Conservation (phyloP, 2,888 invertebrate species). For the Entomobrya proxima region DNA sequence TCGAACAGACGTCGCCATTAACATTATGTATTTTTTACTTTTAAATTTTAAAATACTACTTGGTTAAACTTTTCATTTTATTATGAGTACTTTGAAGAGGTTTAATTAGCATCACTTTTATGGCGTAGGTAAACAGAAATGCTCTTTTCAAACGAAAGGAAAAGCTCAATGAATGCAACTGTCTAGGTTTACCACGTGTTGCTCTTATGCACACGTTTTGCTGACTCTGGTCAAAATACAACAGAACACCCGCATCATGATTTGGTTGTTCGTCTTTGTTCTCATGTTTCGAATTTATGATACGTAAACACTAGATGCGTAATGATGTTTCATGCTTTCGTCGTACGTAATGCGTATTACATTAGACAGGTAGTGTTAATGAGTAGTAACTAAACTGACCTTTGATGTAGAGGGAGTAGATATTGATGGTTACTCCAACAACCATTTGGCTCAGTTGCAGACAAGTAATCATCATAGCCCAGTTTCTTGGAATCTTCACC, state of each 20-base stretch:
- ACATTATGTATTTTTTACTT: neutral
- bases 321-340: neutral
- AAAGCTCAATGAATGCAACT: slow-evolving; percentile 7
- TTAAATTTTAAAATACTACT: neutral
- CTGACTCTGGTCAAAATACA: neutral
- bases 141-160: neutral
- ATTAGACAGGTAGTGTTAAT: slow-evolving; percentile 41
- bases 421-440: slow-evolving; percentile 74
- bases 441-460: slow-evolving; percentile 75
- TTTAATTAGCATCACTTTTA: slow-evolving; percentile 10
- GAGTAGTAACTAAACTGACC: slow-evolving; percentile 68
- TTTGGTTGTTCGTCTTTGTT: neutral
- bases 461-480: slow-evolving; percentile 75
- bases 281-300: neutral
- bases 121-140: slow-evolving; percentile 6
- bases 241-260: neutral
- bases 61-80: neutral
- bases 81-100: slow-evolving; percentile 5
- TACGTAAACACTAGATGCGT: too few species aligned
- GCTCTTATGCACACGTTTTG: neutral
- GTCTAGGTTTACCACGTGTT: too few species aligned
- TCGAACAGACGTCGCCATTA: slow-evolving; percentile 26
- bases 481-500: slow-evolving; percentile 73
- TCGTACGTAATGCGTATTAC: neutral
- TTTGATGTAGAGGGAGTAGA: slow-evolving; percentile 74